Evolutionary conservation across 2,113 vertebrate species (phyloP).

Genomic region (Pterocles gutturalis): DNA sequence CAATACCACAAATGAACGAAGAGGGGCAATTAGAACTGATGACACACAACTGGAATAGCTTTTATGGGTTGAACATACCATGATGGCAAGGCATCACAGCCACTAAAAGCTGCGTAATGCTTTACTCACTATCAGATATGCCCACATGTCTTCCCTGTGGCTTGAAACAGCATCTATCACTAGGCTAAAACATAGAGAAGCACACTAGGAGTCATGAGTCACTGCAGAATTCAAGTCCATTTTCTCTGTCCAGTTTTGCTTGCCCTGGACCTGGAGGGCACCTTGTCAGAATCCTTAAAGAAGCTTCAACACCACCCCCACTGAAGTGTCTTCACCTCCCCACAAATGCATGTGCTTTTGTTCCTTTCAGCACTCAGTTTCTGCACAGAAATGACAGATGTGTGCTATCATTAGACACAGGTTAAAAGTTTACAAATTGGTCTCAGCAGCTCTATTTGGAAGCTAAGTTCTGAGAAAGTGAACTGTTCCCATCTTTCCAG

Average conservation of each 20-base stretch:
- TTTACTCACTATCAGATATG: slow-evolving; percentile 22
- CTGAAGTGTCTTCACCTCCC: background rate
- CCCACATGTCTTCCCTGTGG: background rate
- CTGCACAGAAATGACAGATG: background rate
- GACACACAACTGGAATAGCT: background rate
- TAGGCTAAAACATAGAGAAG: background rate
- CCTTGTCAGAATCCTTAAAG: background rate
- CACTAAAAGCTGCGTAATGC: background rate
- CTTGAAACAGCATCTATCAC: background rate
- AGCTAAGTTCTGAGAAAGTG: background rate
- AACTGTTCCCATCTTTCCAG: background rate
- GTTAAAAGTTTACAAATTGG: background rate
- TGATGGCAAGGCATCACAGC: background rate
- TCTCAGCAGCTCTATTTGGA: background rate
- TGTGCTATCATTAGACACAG: background rate
- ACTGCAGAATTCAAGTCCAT: background rate
- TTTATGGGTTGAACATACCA: background rate
- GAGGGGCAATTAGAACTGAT: background rate
- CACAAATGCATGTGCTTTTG: background rate
- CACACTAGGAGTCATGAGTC: background rate
- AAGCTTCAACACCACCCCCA: background rate
- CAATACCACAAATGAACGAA: background rate
- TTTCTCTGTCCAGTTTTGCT: background rate
- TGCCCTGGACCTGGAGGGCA: background rate
- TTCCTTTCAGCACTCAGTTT: background rate